phyloP scores from a whole-genome alignment of 2,113 vertebrate genomes.

The Lepus timidus region DNA sequence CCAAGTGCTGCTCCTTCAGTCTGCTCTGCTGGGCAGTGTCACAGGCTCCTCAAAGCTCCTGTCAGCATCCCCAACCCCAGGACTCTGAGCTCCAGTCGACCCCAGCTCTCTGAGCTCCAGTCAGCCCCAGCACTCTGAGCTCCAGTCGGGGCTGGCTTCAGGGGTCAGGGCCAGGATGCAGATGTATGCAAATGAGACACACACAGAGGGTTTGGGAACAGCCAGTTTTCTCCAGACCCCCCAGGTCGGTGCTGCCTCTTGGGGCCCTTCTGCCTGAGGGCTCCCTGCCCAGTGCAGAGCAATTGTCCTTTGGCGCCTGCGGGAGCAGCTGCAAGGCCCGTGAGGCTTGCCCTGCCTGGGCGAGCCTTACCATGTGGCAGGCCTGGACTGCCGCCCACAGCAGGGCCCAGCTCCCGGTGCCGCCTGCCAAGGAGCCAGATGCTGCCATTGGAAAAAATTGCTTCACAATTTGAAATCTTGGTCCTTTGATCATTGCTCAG shows the following conservation, averaged over 20 bases:
- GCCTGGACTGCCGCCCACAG: slow-evolving; percentile 81
- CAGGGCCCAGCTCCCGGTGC: slow-evolving; percentile 45
- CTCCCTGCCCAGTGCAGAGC: background rate
- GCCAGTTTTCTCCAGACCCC: slow-evolving; percentile 29
- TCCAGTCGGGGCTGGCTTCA: background rate
- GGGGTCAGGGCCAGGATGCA: slow-evolving; percentile 75
- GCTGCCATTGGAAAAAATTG: slow-evolving; percentile 89
- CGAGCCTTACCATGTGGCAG: slow-evolving; percentile 84
- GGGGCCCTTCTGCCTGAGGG: slow-evolving; percentile 47
- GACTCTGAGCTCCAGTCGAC: background rate
- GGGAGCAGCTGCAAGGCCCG: slow-evolving; percentile 81
- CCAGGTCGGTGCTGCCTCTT: background rate
- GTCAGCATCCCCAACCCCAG: background rate
- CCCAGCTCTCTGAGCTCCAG: background rate
- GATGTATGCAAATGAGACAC: slow-evolving; percentile 77
- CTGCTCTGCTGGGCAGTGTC: background rate
- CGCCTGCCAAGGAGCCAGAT: slow-evolving; percentile 87
- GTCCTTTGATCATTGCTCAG: slow-evolving; percentile 85
- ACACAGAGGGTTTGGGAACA: slow-evolving; percentile 44
- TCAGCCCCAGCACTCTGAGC: background rate
- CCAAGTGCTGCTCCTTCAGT: background rate
- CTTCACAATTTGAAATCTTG: slow-evolving; percentile 88
- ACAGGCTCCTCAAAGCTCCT: no score
- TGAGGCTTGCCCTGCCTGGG: slow-evolving; percentile 78
- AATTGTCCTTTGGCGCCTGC: slow-evolving; percentile 62